phyloP scores from a whole-genome alignment of 2,113 vertebrate species.

The Opisthocomus hoazin region DNA sequence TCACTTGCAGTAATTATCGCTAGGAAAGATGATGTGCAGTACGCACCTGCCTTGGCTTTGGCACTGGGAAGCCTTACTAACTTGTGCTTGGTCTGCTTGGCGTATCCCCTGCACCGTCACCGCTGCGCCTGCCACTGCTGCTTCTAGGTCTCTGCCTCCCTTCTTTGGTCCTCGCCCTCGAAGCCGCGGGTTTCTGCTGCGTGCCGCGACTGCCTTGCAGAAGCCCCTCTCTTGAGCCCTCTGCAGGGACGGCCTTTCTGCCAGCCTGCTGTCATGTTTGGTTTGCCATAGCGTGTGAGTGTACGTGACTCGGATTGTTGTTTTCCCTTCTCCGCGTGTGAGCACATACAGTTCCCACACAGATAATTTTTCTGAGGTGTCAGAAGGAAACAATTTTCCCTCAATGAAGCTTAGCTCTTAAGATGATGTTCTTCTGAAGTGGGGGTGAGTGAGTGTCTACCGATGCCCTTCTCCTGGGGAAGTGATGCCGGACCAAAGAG shows the following conservation, averaged over 20 bases:
- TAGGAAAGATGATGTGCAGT: not conserved
- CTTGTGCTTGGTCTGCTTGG: not conserved
- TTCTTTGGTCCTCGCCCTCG: not conserved
- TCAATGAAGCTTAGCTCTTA: not conserved
- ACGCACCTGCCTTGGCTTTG: not conserved
- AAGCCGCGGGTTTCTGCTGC: accelerated
- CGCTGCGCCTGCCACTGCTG: not conserved
- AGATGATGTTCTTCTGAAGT: not conserved
- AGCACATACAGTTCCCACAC: not conserved
- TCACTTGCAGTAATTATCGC: not conserved
- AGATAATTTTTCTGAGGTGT: not conserved
- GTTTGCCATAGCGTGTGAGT: accelerated
- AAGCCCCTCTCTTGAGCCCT: not conserved
- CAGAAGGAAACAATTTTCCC: not conserved
- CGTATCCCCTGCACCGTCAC: accelerated
- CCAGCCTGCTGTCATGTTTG: not conserved
- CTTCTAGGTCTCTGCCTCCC: not conserved
- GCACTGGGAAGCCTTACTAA: not conserved
- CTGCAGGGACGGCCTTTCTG: not conserved
- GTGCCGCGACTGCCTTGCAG: not conserved
- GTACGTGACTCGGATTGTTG: not conserved
- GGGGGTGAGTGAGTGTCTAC: not conserved
- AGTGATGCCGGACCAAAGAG: not conserved
- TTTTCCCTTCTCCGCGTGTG: not conserved
- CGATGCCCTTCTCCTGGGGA: not conserved